These are phyloP conservation scores for Melinaea marsaeus DNA, from an alignment of 2,888 invertebrate genomes.

Conservation along the genomic window DNA sequence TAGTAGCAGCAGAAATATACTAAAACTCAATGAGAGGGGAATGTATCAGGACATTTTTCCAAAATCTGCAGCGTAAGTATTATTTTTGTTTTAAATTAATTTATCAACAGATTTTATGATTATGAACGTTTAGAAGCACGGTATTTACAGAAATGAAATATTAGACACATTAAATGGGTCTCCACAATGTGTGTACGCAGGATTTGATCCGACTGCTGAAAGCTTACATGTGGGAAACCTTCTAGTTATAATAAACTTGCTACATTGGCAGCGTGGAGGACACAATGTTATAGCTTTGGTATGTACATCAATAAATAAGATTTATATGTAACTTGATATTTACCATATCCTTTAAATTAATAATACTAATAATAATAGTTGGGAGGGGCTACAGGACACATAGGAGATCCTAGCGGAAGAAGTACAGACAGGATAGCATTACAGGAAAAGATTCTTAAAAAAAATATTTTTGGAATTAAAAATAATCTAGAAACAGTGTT, in stretches of 20 bases:
- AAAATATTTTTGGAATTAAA: slow-evolving; percentile 83
- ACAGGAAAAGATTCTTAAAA: slow-evolving; percentile 75
- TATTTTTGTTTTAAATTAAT: too few species aligned
- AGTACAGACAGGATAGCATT: slow-evolving; percentile 86
- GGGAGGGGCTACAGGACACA: slow-evolving; percentile 96
- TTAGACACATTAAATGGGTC: slow-evolving; percentile 78
- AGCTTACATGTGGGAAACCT: slow-evolving; percentile 98
- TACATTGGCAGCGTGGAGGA: slow-evolving; percentile 95
- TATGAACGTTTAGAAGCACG: slow-evolving; percentile 8
- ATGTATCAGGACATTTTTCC: slow-evolving; percentile 91
- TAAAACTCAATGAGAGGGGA: slow-evolving; percentile 83
- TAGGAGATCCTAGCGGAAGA: slow-evolving; percentile 97
- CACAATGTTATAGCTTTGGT: slow-evolving; percentile 93
- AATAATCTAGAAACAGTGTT: slow-evolving; percentile 87
- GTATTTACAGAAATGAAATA: slow-evolving; percentile 80
- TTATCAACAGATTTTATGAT: too few species aligned
- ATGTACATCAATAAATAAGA: slow-evolving; percentile 37
- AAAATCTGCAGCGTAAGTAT: slow-evolving; percentile 82
- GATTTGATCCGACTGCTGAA: slow-evolving; percentile 98
- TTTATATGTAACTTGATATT: neutral
- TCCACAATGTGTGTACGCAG: slow-evolving; percentile 93
- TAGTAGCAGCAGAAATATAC: slow-evolving; percentile 79
- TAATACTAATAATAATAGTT: slow-evolving; percentile 72
- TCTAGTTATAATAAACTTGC: slow-evolving; percentile 90
- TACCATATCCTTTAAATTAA: too few species aligned